These are phyloP conservation scores for Thelaira solivaga DNA, from an alignment of 2,888 invertebrate genomes.

Conservation along the genomic window DNA sequence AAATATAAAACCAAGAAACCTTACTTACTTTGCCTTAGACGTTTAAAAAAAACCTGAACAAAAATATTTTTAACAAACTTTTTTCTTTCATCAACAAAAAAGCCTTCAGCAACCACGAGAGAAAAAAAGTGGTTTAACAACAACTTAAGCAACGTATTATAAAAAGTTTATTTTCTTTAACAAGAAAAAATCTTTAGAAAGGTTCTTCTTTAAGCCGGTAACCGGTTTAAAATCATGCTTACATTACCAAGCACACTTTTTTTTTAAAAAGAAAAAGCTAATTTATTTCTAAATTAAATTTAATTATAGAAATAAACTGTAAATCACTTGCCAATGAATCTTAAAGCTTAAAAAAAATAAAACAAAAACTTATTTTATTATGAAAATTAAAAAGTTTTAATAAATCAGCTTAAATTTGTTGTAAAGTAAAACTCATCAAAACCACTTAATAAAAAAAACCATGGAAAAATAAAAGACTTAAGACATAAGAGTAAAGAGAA, in stretches of 20 bases:
- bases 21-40: too few species aligned
- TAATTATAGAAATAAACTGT: conserved; percentile 10
- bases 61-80: conserved; percentile 6
- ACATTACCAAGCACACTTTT: too few species aligned
- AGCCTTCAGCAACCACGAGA: neutral
- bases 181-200: conserved; percentile 24
- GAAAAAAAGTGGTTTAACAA: conserved; percentile 44
- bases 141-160: neutral
- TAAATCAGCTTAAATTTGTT: conserved; percentile 25
- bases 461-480: conserved; percentile 11
- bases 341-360: too few species aligned
- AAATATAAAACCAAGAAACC: too few species aligned
- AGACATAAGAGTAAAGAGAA: neutral
- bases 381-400: too few species aligned
- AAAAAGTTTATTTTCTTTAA: neutral
- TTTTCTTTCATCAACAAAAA: conserved; percentile 11
- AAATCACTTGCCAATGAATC: too few species aligned
- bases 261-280: too few species aligned
- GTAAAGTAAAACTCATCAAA: too few species aligned
- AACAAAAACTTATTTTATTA: too few species aligned
- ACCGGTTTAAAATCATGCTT: conserved; percentile 50
- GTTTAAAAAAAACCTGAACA: neutral
- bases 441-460: neutral
- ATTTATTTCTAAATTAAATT: neutral
- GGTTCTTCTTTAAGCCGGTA: conserved; percentile 48